These are phyloP conservation scores for Xylota sylvarum DNA, from an alignment of 2,888 invertebrate species.

Conservation along the genomic window DNA sequence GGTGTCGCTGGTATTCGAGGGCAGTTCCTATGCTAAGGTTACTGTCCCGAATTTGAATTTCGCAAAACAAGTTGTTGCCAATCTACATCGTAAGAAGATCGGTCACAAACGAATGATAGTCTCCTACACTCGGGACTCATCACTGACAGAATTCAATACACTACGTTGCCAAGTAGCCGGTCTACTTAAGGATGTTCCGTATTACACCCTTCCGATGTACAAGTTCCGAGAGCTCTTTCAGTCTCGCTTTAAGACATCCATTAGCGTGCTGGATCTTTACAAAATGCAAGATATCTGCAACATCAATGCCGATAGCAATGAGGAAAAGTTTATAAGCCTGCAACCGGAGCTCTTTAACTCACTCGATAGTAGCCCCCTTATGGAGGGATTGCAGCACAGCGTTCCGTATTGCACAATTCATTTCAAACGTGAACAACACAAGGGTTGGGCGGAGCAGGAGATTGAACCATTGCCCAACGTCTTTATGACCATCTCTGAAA, in stretches of 20 bases:
- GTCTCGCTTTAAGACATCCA: constrained; percentile 90
- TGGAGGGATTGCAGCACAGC: constrained; percentile 85
- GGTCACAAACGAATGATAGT: constrained; percentile 92
- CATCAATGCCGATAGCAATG: constrained; percentile 89
- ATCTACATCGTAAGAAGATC: constrained; percentile 92
- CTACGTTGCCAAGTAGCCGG: constrained; percentile 89
- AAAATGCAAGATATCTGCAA: constrained; percentile 91
- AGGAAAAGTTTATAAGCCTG: constrained; percentile 90
- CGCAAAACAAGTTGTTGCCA: constrained; percentile 90
- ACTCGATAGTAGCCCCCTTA: constrained; percentile 84
- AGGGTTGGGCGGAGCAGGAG: constrained; percentile 92
- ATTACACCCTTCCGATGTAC: constrained; percentile 90
- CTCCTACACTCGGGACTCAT: constrained; percentile 88
- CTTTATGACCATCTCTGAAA: constrained; percentile 83
- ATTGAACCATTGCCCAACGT: constrained; percentile 88
- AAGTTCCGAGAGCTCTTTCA: constrained; percentile 93
- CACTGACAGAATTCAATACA: constrained; percentile 87
- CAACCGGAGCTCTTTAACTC: constrained; percentile 87
- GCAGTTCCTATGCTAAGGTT: constrained; percentile 84
- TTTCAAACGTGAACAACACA: constrained; percentile 86
- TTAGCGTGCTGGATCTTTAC: constrained; percentile 89
- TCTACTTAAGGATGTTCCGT: constrained; percentile 91
- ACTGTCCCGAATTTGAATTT: constrained; percentile 84
- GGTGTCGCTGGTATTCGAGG: constrained; percentile 83
- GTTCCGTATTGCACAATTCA: constrained; percentile 89